Percentiles rank a stretch among this genome's conserved stretches.
These are phyloP conservation scores for Halesus radiatus DNA, from an alignment of 1,140 invertebrate genomes.

Conservation along the genomic window DNA sequence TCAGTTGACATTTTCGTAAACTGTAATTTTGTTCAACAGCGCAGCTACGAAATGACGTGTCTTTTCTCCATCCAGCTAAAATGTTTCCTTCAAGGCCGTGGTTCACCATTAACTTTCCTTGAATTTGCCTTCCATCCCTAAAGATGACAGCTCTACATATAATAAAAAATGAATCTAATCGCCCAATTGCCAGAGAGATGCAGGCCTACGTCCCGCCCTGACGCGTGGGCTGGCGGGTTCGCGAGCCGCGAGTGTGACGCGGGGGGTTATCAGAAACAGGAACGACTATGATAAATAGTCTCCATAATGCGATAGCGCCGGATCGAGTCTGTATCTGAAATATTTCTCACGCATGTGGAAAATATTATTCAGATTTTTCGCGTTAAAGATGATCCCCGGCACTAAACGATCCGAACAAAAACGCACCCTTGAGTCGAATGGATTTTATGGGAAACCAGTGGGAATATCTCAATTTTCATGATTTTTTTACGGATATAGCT, in stretches of 20 bases:
- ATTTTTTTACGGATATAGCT: not conserved
- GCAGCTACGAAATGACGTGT: no score
- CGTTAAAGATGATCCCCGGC: slow-evolving; percentile 27
- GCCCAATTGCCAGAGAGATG: no score
- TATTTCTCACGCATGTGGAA: slow-evolving; percentile 44
- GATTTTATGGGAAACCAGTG: no score
- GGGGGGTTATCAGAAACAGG: slow-evolving; percentile 31
- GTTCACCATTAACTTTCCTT: no score
- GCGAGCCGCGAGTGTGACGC: not conserved
- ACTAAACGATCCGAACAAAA: slow-evolving; percentile 32
- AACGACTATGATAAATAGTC: slow-evolving; percentile 38
- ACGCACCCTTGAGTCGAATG: not conserved
- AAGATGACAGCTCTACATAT: no score
- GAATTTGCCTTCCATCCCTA: no score
- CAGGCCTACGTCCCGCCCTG: no score
- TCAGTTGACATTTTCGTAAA: no score
- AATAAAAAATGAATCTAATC: no score
- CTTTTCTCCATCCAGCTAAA: no score
- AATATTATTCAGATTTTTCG: slow-evolving; percentile 50
- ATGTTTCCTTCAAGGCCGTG: no score
- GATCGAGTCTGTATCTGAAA: slow-evolving; percentile 35
- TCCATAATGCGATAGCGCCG: slow-evolving; percentile 35
- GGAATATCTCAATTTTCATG: not conserved
- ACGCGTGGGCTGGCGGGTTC: not conserved
- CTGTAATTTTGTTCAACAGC: no score